Evolutionary conservation across 2,113 vertebrate species (phyloP).

Genomic region (Erinaceus europaeus): DNA sequence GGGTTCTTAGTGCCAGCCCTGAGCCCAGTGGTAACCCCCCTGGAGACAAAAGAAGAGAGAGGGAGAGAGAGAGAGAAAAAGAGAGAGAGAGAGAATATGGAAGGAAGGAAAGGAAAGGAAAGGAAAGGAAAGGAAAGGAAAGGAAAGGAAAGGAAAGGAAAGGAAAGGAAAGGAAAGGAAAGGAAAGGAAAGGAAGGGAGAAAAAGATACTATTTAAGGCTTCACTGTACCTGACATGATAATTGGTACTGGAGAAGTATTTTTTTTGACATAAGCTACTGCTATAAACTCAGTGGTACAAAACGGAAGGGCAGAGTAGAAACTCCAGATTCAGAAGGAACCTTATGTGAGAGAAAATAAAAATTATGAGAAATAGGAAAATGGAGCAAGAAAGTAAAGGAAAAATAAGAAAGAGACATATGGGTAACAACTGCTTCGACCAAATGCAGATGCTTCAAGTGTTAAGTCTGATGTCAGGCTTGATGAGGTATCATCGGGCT

Average conservation of each 20-base stretch:
- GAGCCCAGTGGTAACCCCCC: no score
- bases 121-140: no score
- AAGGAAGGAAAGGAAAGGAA: no score
- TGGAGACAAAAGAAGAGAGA: no score
- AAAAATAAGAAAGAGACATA: no score
- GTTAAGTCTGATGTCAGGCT: rapidly evolving
- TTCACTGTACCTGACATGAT: background rate
- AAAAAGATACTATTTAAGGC: background rate
- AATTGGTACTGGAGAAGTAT: background rate
- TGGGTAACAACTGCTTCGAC: no score
- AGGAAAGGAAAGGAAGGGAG: no score
- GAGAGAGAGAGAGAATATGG: no score
- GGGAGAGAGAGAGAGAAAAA: no score
- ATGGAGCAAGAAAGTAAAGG: background rate
- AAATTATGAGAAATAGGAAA: background rate
- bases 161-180: no score
- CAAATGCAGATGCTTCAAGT: rapidly evolving
- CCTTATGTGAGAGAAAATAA: background rate
- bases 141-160: no score
- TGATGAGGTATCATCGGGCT: background rate
- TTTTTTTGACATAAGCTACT: background rate
- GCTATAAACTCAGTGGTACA: background rate
- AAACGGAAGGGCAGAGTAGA: background rate
- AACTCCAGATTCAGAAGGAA: background rate
- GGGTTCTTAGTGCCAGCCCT: no score